Evolutionary conservation across 2,113 vertebrate species (phyloP), one percentile per base, ranked within the genome.

Genomic region (Pycnonotus jocosus): DNA sequence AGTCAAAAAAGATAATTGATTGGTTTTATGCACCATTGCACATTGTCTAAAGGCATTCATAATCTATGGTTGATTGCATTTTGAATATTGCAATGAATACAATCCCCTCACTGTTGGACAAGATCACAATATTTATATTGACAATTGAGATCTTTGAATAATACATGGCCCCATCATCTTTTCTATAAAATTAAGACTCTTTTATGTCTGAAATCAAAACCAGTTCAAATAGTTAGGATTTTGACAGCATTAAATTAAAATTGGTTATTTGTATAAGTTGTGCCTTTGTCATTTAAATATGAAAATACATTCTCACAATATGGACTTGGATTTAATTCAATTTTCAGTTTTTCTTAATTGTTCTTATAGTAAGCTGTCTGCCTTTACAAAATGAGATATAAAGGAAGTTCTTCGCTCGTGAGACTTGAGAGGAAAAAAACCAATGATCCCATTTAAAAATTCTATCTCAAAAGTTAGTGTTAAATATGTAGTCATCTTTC

Each of bases 1-100:
- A 94, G 86, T 91, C 92, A 93, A 74, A 91, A 97, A 92, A 70
- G 79, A 97, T 96, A 97, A 98, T 93, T 92, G 95, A 97, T 95
- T 94, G 81, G 62, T 30, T 97, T 96, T 79, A 90, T 96, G 91
- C 82, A 91, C 78, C 97, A 92, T 57, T 78, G 85, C n/a, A 62
- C 82, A 76, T 51, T 48, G 80, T 92, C 87, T 96, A 83, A 95
- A 97, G 70, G 86, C 94, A 86, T 93, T 97, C 93, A 94, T 93
- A 96, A 94, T 91, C 82, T 94, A 84, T 69, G 89, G 60, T 91
- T 97, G 88, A 95, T 45, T 62, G 96, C 93, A 91, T 92, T 83
- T 73, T 77, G 82, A 97, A 53, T 92, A 92, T 81, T 96, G 93
- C 93, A 96, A 88, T 12, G 78, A 95, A 96, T 60, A 91, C 74